phyloP scores from a whole-genome alignment of 2,797 vertebrate species.

The Acanthopagrus latus region DNA sequence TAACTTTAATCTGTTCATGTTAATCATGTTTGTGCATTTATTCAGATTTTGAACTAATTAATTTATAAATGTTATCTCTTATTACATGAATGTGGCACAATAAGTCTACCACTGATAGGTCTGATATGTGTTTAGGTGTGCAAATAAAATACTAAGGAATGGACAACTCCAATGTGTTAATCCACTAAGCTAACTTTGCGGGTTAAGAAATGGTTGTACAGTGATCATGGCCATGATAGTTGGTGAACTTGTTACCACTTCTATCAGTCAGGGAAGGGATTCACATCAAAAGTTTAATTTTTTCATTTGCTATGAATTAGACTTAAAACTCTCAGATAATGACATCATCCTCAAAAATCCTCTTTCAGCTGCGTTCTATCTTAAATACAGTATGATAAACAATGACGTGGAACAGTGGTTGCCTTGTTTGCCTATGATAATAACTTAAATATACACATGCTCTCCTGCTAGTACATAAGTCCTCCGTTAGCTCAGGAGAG shows the following conservation, averaged over 20 bases:
- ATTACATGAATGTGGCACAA: too few relatives aligned
- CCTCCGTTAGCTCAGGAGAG: not conserved
- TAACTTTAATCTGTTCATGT: too few relatives aligned
- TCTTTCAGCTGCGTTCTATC: not conserved
- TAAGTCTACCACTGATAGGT: too few relatives aligned
- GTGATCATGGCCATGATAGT: too few relatives aligned
- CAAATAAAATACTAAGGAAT: too few relatives aligned
- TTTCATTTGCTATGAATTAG: not conserved
- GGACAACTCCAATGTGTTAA: too few relatives aligned
- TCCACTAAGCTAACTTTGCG: too few relatives aligned
- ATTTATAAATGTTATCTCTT: too few relatives aligned
- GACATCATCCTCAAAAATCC: not conserved
- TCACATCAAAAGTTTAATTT: not conserved
- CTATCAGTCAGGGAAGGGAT: not conserved
- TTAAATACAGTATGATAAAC: not conserved
- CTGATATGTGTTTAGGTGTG: too few relatives aligned
- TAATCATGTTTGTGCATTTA: too few relatives aligned
- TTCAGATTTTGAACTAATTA: too few relatives aligned
- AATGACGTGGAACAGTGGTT: not conserved
- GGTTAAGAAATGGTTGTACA: too few relatives aligned
- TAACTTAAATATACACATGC: constrained; percentile 17
- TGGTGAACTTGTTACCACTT: not conserved
- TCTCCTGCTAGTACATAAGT: not conserved
- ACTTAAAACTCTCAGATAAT: not conserved
- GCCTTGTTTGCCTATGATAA: not conserved